These are phyloP conservation scores for Sarcophilus harrisii DNA, from an alignment of 2,797 vertebrate genomes.

Conservation along the genomic window DNA sequence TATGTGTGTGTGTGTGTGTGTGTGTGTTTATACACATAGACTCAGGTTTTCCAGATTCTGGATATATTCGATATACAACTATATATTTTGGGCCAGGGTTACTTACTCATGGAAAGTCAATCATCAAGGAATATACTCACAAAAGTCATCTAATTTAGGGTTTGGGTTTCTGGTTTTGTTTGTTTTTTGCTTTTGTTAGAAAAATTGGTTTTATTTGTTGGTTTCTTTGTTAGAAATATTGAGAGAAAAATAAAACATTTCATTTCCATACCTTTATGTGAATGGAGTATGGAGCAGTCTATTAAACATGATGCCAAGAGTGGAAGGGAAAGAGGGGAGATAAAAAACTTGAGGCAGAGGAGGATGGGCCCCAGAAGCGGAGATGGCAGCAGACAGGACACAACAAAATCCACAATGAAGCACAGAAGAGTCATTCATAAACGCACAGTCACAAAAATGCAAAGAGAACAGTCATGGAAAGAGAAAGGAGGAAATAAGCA, in stretches of 20 bases:
- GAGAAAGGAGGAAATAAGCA: not conserved
- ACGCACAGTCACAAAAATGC: not conserved
- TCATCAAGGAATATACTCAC: not conserved
- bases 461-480: slow-evolving; percentile 10
- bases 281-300: not conserved
- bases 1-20: not conserved
- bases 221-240: not conserved
- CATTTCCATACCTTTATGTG: not conserved
- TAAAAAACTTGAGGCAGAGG: not conserved
- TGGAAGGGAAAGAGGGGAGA: not conserved
- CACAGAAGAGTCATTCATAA: not conserved
- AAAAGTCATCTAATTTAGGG: not conserved
- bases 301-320: not conserved
- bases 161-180: not conserved
- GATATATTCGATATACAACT: not conserved
- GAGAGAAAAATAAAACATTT: not conserved
- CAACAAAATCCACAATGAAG: not conserved
- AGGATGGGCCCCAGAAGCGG: not conserved
- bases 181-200: not conserved
- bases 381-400: not conserved
- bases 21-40: not conserved
- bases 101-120: not conserved
- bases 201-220: not conserved
- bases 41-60: not conserved
- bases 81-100: not conserved